Evolutionary conservation across 37 sponge, comb jelly and placozoan genomes (phyloP), one percentile per base, ranked within the genome.

Genomic region (Bolinopsis microptera): DNA sequence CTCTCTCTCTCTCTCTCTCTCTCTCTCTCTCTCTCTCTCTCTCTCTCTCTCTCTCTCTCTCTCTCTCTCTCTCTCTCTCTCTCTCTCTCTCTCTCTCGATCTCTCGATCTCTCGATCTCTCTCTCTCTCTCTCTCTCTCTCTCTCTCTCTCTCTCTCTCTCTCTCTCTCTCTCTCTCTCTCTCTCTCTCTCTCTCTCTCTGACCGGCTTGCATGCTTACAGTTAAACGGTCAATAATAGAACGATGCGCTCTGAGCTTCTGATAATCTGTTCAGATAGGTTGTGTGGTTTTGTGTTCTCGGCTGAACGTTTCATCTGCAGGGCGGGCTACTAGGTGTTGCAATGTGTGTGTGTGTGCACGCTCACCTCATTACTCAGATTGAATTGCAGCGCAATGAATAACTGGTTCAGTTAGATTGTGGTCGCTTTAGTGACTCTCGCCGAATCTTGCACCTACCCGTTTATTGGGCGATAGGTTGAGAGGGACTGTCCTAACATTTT

Each of bases 131-230:
- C n/a, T n/a, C n/a, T n/a, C n/a, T n/a, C n/a, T 67, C 18, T 21
- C 68, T 67, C 68, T 67, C 13, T 67, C 68, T 67, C 68, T 67
- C 68, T 67, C 68, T 67, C 68, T 67, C 68, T 67, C 68, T 67
- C 68, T 67, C 68, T 67, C 68, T 67, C 68, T 67, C 68, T 67
- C 68, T 67, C 68, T 67, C 68, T 67, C 68, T 67, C 68, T 67
- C 68, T 67, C 68, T 67, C 68, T 67, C 68, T 67, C 68, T 67
- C 68, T 67, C 68, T 67, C 68, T 67, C 68, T 67, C 68, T 67
- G 18, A 22, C 68, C 21, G 18, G 13, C 68, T 67, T 21, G 13
- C 68, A 22, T 21, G 13, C 68, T 67, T 21, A 22, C 68, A 22
- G 18, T 67, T 21, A 22, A 67, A 13, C 68, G 68, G 68, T 13